These are phyloP conservation scores for Hesperia comma DNA, from an alignment of 2,888 invertebrate species.

Conservation along the genomic window DNA sequence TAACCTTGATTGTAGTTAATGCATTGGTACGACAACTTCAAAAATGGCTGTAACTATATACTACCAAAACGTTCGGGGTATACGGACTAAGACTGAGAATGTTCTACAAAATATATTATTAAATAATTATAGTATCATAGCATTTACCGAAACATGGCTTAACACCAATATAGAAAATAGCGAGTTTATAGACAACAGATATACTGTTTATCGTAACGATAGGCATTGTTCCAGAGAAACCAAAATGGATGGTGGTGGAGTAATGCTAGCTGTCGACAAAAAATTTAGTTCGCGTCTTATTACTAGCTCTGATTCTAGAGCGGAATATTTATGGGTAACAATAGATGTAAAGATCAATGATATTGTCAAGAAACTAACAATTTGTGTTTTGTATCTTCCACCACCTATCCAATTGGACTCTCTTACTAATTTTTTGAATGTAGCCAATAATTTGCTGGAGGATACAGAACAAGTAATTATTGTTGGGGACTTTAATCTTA, in stretches of 20 bases:
- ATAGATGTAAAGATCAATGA: conserved; percentile 1
- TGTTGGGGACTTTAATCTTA: not conserved
- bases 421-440: conserved; percentile 11
- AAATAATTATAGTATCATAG: conserved; percentile 30
- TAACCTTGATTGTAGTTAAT: conserved; percentile 15
- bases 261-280: conserved; percentile 33
- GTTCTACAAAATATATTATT: conserved; percentile 29
- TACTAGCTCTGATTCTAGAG: conserved; percentile 5
- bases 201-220: conserved; percentile 35
- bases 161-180: conserved; percentile 21
- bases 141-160: conserved; percentile 40
- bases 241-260: conserved; percentile 37
- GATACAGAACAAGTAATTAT: conserved; percentile 16
- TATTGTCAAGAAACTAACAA: conserved; percentile 1
- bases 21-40: too few species aligned
- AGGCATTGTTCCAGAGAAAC: conserved; percentile 1
- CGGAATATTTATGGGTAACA: conserved; percentile 34
- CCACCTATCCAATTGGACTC: too few species aligned
- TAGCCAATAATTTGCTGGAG: conserved; percentile 6
- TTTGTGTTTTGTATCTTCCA: conserved; percentile 34
- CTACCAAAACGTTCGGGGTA: conserved; percentile 36
- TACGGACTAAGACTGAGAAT: conserved; percentile 34
- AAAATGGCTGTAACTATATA: conserved; percentile 24
- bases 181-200: conserved; percentile 34
- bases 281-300: too few species aligned